Base-by-base conservation (phyloP, 2,888 invertebrate species). In the Cryptus armator region DNA sequence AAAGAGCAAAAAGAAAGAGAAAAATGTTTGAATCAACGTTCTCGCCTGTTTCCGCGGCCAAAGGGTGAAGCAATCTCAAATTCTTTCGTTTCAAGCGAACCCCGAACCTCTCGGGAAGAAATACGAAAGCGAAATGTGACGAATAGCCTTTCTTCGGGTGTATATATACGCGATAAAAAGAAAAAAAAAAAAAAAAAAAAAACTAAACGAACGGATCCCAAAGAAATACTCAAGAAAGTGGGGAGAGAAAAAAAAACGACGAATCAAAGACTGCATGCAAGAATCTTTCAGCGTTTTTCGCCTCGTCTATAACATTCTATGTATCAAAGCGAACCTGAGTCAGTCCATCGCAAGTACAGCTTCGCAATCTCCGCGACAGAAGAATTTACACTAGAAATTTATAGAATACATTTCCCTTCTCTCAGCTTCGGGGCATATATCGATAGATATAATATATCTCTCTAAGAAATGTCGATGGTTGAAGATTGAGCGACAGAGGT, bases 351-450 rank as follows among this genome's bases (percentile, higher is more conserved):
- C 43, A 37, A 37, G 0, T 37, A 7, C 16, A 72, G 12, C 32
- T 64, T 46, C 43, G 70, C 75, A 81, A 76, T 81, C 59, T 76
- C 14, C 9, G 64, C 62, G 76, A 76, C 59, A 46, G 46, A 46
- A 68, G 24, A 66, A 43, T 68, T 79, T 76, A 71, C 51, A 67
- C 80, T 84, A 76, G 51, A 84, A 85, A 87, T 86, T 82, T 76
- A 87, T 85, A 80, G 83, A 87, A 89, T 88, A 86, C 85, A 72
- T 80, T 79, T 88, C 81, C 53, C 78, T 43, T 81, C 14, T 67
- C 19, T 67, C 43, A 76, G 46, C 81, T 71, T 59, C 62, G 66
- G 16, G 46, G 81, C 68, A 53, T 76, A 74, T 51, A 43, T 64
- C 32, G 32, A 43, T 43, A 16, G 0, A 16, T 37, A 9, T n/a